Conservation (phyloP, 2,113 vertebrate species). For the Octodon degus region DNA sequence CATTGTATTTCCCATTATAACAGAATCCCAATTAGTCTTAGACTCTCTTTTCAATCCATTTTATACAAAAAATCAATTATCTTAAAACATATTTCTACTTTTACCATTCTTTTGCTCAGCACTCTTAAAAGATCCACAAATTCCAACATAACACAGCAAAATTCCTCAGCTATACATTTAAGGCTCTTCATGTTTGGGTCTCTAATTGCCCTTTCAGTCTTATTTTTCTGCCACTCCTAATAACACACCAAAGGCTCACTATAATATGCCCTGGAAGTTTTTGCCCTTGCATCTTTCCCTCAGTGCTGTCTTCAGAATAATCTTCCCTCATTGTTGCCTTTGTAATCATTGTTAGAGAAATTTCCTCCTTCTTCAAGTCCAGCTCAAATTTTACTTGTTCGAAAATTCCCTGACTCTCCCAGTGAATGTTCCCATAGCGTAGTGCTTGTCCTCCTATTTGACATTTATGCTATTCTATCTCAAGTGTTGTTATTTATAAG, state of each 20-base stretch:
- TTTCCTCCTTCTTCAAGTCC: slow-evolving; percentile 20
- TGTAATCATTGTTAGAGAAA: neutral
- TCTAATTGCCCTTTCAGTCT: slow-evolving; percentile 40
- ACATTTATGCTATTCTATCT: slow-evolving; percentile 52
- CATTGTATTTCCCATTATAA: slow-evolving; percentile 10
- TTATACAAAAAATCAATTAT: neutral
- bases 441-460: neutral
- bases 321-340: neutral
- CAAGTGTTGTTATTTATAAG: slow-evolving; percentile 38
- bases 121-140: neutral
- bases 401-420: neutral
- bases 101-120: neutral
- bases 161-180: neutral
- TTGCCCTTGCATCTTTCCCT: neutral
- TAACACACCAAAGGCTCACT: neutral
- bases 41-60: neutral
- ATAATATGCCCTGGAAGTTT: neutral
- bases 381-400: slow-evolving; percentile 20
- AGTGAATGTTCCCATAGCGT: neutral
- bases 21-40: neutral
- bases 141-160: neutral
- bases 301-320: neutral
- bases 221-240: neutral
- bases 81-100: neutral
- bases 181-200: neutral